Evolutionary conservation across 1,140 invertebrate species (phyloP).

Genomic region (Diachasmimorpha longicaudata): DNA sequence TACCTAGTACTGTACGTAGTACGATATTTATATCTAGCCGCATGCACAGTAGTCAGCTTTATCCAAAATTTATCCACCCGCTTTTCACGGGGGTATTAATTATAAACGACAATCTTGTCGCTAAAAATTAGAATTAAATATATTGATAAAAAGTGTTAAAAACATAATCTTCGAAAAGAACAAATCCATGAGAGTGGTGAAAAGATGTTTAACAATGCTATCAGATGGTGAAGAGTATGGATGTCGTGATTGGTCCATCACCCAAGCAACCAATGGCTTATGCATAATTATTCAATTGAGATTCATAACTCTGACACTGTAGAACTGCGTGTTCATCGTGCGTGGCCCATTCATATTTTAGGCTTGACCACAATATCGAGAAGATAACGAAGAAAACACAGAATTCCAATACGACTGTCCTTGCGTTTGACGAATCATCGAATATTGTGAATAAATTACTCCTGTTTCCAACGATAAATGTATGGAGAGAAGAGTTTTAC

Average conservation of each 20-base stretch:
- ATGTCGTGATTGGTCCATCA: slow-evolving; percentile 45
- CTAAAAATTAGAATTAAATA: no score
- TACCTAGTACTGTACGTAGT: no score
- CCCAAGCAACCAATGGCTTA: slow-evolving; percentile 52
- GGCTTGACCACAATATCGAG: slow-evolving; percentile 40
- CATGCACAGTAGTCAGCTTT: no score
- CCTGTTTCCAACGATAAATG: no score
- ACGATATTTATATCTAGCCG: no score
- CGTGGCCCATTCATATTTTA: slow-evolving; percentile 56
- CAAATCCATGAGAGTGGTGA: slow-evolving; percentile 2
- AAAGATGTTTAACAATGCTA: slow-evolving; percentile 10
- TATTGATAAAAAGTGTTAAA: no score
- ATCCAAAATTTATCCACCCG: no score
- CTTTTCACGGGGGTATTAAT: no score
- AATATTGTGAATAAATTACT: no score
- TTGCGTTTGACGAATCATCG: no score
- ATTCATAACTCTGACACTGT: slow-evolving; percentile 56
- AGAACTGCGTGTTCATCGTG: slow-evolving; percentile 42
- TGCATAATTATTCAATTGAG: slow-evolving; percentile 64
- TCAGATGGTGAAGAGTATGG: slow-evolving; percentile 48
- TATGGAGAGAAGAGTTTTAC: not conserved
- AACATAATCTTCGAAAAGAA: no score
- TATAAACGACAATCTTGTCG: no score
- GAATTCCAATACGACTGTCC: not conserved
- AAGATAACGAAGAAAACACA: slow-evolving; percentile 1